Base-by-base conservation (phyloP, 2,113 vertebrate species). In the Saccopteryx bilineata region DNA sequence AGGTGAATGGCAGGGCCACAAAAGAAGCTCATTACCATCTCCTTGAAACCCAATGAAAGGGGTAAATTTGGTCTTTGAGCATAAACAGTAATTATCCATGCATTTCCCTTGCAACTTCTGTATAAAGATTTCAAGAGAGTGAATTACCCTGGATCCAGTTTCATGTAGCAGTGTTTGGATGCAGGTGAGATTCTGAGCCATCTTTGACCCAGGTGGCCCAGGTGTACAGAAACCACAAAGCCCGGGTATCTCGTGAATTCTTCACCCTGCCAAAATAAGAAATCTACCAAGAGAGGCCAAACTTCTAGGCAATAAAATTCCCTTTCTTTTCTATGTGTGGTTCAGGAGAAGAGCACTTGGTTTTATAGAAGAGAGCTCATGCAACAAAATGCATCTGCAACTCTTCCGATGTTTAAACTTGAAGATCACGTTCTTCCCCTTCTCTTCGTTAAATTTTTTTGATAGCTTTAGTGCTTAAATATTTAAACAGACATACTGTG, bases 31-130 rank as follows among this genome's bases (percentile, higher is more conserved):
- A 96, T 97, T 96, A 95, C 91, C 90, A 89, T 60, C 65, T 71
- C 65, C 95, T 94, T 93, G 92, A 85, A 93, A 81, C 58, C 88
- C 96, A 95, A 66, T 95, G 78, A 79, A 97, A 97, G 76, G 88
- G 72, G 78, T 90, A 94, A 96, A 96, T 95, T 95, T 96, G 92
- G 97, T 95, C 74, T 94, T 95, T 79, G 54, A 96, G 54, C 65
- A 96, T 96, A 97, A 97, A 95, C 95, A 97, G 91, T 97, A 98
- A 97, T 97, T 96, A 97, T 74, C 95, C 90, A 75, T 68, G 94
- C 93, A 95, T 95, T 96, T 95, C 84, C 69, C 90, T 94, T 92
- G 90, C 87, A 92, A 87, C 90, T 97, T 94, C 92, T 95, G 90
- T 92, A 96, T 96, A 90, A 95, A 93, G 96, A 94, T 96, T 95